phyloP scores from a whole-genome alignment of 2,113 vertebrate genomes.

The Phainopepla nitens region DNA sequence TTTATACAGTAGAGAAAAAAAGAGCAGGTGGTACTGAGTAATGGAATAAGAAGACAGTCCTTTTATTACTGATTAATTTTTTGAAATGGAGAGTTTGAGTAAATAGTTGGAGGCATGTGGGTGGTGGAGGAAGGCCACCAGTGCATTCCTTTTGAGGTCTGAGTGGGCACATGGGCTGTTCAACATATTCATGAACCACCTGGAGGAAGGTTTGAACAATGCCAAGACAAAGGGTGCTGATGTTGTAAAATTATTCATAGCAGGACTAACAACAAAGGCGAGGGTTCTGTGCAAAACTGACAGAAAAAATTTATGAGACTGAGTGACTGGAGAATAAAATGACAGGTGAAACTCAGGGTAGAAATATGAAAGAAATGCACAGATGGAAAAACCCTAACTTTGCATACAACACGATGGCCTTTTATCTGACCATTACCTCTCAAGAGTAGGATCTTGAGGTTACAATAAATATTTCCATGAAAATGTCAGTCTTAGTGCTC shows the following conservation, averaged over 20 bases:
- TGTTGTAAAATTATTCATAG: background rate
- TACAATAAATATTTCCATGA: background rate
- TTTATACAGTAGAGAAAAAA: background rate
- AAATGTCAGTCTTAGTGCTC: background rate
- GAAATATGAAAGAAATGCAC: background rate
- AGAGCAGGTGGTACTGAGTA: background rate
- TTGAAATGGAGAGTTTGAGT: background rate
- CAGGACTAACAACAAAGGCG: background rate
- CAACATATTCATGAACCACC: background rate
- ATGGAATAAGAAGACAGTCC: background rate
- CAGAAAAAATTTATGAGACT: background rate
- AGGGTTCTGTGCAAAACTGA: background rate
- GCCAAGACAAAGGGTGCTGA: background rate
- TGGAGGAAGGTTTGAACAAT: background rate
- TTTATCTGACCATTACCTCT: background rate
- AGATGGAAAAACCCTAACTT: background rate
- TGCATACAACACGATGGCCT: background rate
- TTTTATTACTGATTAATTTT: background rate
- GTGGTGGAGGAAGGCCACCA: background rate
- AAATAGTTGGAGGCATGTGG: background rate
- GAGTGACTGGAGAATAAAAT: background rate
- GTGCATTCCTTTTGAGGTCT: background rate
- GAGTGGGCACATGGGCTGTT: background rate
- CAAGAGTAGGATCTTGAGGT: background rate
- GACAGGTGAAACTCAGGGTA: background rate